Evolutionary conservation across 2,113 vertebrate genomes (phyloP).

Genomic region (human): DNA sequence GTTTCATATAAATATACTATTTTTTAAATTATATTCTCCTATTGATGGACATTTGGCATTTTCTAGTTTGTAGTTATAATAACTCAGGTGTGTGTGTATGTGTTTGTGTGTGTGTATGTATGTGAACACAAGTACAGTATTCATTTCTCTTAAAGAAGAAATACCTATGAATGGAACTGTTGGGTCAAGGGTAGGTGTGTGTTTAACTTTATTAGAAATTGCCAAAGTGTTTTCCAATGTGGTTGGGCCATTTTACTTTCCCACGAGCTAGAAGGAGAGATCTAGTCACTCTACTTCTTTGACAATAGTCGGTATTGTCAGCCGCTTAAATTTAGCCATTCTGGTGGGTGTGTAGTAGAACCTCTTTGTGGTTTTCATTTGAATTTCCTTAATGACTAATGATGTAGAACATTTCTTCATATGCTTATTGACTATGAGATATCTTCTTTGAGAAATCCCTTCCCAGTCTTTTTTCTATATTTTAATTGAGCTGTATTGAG

Average conservation of each 20-base stretch:
- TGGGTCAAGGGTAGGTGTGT: not conserved
- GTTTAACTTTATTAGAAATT: constrained; percentile 71
- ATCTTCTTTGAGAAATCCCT: not conserved
- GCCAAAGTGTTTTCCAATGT: constrained; percentile 44
- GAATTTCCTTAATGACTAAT: constrained; percentile 64
- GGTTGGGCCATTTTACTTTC: constrained; percentile 18
- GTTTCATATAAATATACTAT: not conserved
- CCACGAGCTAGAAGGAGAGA: not conserved
- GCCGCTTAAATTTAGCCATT: constrained; percentile 41
- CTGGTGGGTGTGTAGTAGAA: not conserved
- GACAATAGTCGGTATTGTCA: constrained; percentile 52
- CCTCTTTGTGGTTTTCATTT: constrained; percentile 49
- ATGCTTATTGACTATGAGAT: not conserved
- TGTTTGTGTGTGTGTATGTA: not conserved
- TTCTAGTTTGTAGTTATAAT: not conserved
- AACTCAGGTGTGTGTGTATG: not conserved
- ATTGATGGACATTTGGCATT: not conserved
- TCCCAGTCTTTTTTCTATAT: not conserved
- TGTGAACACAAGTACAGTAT: not conserved
- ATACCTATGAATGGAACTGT: not conserved
- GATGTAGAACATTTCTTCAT: not conserved
- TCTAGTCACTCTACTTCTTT: not conserved
- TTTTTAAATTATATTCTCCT: not conserved
- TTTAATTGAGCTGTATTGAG: not conserved
- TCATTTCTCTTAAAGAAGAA: not conserved